Evolutionary conservation across 37 sponge, comb jelly and placozoan genomes (phyloP), one percentile per base, ranked within the genome.

Genomic region (Ephydatia muelleri): DNA sequence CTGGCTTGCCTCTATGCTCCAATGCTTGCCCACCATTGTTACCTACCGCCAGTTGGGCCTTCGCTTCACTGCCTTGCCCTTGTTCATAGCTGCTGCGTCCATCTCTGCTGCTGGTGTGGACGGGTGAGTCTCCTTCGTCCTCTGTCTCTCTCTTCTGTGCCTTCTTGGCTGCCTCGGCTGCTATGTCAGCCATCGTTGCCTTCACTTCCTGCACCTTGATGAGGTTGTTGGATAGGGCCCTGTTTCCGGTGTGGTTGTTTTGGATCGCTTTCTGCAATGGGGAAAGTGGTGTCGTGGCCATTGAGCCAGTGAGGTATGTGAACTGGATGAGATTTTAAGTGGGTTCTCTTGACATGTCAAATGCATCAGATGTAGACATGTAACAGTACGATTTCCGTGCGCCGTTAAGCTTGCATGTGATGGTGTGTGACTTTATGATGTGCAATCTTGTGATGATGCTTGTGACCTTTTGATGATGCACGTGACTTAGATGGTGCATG

Each of bases 91-190:
- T 38, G 67, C 34, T 2, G 39, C 37, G 29, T 8, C 39, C 49
- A 23, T 49, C 29, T 30, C 23, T 48, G 40, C 67, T 38, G 40
- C 8, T 38, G 48, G 4, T 21, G 16, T 49, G 38, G 12, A 14
- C 9, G 5, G 3, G 28, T 38, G 11, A 0, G 9, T 38, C 34
- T 19, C 19, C 27, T 16, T 37, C 77, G 14, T 37, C 34, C 33
- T 4, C 57, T 14, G 57, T 21, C 16, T 57, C 57, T 14, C 57
- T 57, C 19, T 21, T 57, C 16, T 57, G 57, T 14, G 29, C 80
- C 16, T 65, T 31, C 29, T 37, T 72, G 14, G 89, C 89, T 36
- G 80, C 89, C 68, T 89, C 84, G 6, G 57, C 30, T 70, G 88
- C 88, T 12, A 88, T 23, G 32, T 70, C 73, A 1, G 86, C 86